phyloP scores from a whole-genome alignment of 2,888 invertebrate genomes.

The Lochmaea capreae region DNA sequence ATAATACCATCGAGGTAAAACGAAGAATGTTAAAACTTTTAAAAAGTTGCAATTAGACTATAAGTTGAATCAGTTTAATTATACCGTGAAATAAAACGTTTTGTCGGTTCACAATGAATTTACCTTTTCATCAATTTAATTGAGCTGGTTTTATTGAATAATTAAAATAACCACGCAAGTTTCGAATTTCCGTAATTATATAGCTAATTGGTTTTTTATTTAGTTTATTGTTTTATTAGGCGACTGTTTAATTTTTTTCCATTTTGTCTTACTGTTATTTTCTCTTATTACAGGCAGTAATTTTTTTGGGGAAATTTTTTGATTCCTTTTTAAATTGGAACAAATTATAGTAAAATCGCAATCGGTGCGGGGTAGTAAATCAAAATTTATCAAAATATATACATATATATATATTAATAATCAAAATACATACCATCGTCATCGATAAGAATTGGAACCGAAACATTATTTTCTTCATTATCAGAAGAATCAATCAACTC shows the following conservation, averaged over 20 bases:
- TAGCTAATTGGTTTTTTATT: background rate
- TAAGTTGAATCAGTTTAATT: background rate
- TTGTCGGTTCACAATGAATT: background rate
- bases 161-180: background rate
- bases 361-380: too few species aligned
- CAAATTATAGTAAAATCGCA: too few species aligned
- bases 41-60: background rate
- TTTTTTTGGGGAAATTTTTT: too few species aligned
- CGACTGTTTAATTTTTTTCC: background rate
- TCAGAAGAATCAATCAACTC: too few species aligned
- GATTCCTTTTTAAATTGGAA: too few species aligned
- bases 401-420: too few species aligned
- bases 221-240: background rate
- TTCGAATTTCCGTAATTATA: background rate
- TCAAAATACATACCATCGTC: too few species aligned
- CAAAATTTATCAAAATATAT: too few species aligned
- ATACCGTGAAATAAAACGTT: background rate
- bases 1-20: background rate
- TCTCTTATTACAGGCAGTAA: too few species aligned
- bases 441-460: too few species aligned
- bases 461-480: too few species aligned
- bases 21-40: background rate
- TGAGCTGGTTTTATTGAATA: background rate
- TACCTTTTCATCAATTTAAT: background rate
- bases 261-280: too few species aligned